These are phyloP conservation scores for Heliothis subflexa DNA, from an alignment of 1,140 invertebrate genomes.

Conservation along the genomic window DNA sequence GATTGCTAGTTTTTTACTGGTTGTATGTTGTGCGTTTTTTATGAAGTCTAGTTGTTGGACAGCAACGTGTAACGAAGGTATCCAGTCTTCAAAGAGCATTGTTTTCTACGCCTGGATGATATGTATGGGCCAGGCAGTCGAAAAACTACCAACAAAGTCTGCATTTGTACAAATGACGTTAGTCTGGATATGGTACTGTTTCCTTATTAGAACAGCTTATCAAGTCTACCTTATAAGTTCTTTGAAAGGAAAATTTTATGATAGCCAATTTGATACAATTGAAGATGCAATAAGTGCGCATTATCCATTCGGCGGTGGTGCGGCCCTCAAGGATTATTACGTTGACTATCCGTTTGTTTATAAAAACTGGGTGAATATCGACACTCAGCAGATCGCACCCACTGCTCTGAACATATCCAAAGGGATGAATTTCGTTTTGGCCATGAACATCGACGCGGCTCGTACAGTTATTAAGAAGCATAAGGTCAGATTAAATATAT, in stretches of 20 bases:
- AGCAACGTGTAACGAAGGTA: conserved; percentile 22
- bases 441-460: conserved; percentile 65
- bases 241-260: conserved; percentile 68
- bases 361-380: conserved; percentile 64
- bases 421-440: conserved; percentile 71
- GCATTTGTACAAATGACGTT: conserved; percentile 57
- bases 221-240: conserved; percentile 72
- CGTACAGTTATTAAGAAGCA: conserved; percentile 57
- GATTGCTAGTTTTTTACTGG: conserved; percentile 58
- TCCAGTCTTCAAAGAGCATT: conserved; percentile 51
- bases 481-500: conserved; percentile 60
- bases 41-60: conserved; percentile 55
- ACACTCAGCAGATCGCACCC: conserved; percentile 59
- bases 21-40: conserved; percentile 57
- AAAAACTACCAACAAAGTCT: conserved; percentile 62
- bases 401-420: conserved; percentile 60
- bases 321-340: conserved; percentile 71
- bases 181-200: conserved; percentile 75
- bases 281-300: conserved; percentile 65
- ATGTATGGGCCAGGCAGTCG: conserved; percentile 70
- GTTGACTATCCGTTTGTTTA: conserved; percentile 65
- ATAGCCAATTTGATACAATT: conserved; percentile 61
- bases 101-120: conserved; percentile 72
- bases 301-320: conserved; percentile 70
- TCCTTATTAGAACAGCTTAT: conserved; percentile 74